A percentile compares a stretch with the other conserved stretches of the same genome.
phyloP scores from a whole-genome alignment of 2,797 vertebrate species.

The Pseudochromis fuscus region DNA sequence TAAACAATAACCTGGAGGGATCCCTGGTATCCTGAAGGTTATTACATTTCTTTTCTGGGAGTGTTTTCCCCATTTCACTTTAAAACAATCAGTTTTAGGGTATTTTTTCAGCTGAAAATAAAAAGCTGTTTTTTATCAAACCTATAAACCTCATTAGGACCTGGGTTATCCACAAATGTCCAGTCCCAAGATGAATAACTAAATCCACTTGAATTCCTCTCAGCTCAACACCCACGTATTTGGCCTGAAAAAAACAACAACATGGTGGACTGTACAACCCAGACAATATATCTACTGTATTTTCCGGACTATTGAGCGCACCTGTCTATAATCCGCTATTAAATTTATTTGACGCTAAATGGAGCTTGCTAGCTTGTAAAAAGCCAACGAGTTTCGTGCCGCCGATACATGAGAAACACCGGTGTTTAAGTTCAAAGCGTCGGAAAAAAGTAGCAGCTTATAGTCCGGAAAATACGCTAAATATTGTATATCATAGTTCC shows the following conservation, averaged over 20 bases:
- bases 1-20: not conserved
- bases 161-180: not conserved
- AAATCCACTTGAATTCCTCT: not conserved
- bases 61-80: not conserved
- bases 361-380: no score
- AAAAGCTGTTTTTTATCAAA: not conserved
- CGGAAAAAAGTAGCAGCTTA: no score
- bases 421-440: no score
- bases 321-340: no score
- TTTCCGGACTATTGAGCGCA: no score
- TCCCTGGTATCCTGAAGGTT: slow-evolving; percentile 1
- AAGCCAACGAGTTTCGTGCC: no score
- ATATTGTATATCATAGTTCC: no score
- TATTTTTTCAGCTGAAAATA: not conserved
- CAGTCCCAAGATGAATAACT: not conserved
- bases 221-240: not conserved
- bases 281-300: no score
- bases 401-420: no score
- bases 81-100: not conserved
- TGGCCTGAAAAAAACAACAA: not conserved
- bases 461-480: no score
- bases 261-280: not conserved
- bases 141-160: not conserved
- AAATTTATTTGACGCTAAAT: no score
- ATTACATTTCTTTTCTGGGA: not conserved